Evolutionary conservation across 2,888 invertebrate species (phyloP).

Genomic region (Drosophila falleni): DNA sequence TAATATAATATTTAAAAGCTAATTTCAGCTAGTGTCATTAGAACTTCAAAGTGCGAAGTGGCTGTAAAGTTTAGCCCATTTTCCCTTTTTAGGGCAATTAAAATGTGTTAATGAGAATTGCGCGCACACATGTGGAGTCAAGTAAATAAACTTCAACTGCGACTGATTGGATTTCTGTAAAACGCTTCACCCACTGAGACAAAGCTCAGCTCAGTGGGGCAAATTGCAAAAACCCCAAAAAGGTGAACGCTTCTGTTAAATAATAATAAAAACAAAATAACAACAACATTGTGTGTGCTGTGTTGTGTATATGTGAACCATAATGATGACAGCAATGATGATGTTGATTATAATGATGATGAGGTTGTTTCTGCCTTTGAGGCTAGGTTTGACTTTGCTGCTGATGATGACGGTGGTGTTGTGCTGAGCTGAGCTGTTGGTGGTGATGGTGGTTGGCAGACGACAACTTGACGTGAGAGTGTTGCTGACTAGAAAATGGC

Average conservation of each 20-base stretch:
- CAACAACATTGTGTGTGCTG: constrained; percentile 9
- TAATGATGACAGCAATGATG: constrained; percentile 39
- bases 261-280: constrained; percentile 19
- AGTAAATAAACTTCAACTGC: constrained; percentile 36
- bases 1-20: constrained; percentile 21
- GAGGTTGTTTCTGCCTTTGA: constrained; percentile 31
- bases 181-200: constrained; percentile 14
- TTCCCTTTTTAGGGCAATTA: constrained; percentile 43
- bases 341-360: constrained; percentile 16
- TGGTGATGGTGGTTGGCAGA: constrained; percentile 45
- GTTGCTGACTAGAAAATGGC: constrained; percentile 73
- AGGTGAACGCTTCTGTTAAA: constrained; percentile 32
- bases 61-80: constrained; percentile 29
- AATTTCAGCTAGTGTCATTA: constrained; percentile 31
- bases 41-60: constrained; percentile 18
- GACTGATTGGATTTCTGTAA: constrained; percentile 48
- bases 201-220: constrained; percentile 15
- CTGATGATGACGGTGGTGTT: constrained; percentile 37
- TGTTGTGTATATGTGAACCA: constrained; percentile 10
- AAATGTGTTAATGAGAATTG: constrained; percentile 62
- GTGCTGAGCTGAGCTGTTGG: constrained; percentile 20
- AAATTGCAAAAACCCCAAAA: constrained; percentile 28
- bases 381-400: constrained; percentile 42
- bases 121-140: constrained; percentile 40
- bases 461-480: constrained; percentile 72